These are phyloP conservation scores for Theodoxus fluviatilis DNA, from an alignment of 2,888 invertebrate species.

Conservation along the genomic window DNA sequence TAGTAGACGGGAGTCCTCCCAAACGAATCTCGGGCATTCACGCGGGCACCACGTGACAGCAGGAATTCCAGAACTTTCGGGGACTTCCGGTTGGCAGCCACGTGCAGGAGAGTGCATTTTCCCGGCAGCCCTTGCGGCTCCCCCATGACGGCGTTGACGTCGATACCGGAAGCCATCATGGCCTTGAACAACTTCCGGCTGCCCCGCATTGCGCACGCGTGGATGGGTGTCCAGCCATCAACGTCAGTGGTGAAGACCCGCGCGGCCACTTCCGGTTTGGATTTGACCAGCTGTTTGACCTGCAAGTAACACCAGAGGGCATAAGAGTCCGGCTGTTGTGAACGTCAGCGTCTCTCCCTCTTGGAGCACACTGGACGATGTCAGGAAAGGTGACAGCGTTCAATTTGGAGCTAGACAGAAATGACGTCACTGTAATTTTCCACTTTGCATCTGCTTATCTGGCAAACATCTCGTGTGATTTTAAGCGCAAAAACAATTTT, in stretches of 20 bases:
- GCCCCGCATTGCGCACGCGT: slow-evolving; percentile 47
- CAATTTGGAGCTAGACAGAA: no score
- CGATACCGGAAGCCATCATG: slow-evolving; percentile 42
- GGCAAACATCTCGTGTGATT: no score
- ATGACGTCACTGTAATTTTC: no score
- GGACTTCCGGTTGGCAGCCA: slow-evolving; percentile 46
- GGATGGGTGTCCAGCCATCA: slow-evolving; percentile 51
- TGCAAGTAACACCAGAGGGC: no score
- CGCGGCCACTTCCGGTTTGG: slow-evolving; percentile 33
- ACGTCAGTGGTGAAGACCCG: slow-evolving; percentile 41
- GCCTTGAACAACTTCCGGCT: slow-evolving; percentile 44
- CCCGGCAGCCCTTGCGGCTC: slow-evolving; percentile 47
- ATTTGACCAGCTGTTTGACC: slow-evolving; percentile 41
- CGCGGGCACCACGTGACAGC: slow-evolving; percentile 40
- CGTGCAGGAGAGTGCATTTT: slow-evolving; percentile 42
- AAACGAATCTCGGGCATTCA: slow-evolving; percentile 41
- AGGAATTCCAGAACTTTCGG: slow-evolving; percentile 42
- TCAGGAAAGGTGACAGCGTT: no score
- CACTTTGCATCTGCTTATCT: no score
- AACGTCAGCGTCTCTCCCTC: no score
- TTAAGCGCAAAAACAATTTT: no score
- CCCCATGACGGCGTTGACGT: slow-evolving; percentile 48
- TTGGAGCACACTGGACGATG: no score
- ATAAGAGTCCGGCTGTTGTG: no score
- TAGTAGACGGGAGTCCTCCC: slow-evolving; percentile 43